Evolutionary conservation across 2,113 vertebrate species (phyloP), one percentile per base, ranked within the genome.

Genomic region (Solea solea): DNA sequence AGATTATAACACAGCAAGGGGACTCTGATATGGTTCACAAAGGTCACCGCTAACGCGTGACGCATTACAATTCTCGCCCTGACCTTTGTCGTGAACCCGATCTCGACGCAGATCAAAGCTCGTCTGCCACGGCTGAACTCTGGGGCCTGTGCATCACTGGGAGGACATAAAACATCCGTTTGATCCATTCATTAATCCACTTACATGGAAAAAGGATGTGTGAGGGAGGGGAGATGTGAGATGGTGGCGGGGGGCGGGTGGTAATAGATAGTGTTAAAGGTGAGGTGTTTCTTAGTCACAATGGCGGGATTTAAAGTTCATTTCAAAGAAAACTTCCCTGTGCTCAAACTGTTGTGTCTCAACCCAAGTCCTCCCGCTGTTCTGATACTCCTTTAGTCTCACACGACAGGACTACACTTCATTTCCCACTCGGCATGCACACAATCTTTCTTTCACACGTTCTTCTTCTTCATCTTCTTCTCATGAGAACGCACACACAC

Each of bases 331-430:
- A 28, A 11, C 72, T 25, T 42, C 46, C 48, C 28, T 82, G 28
- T 80, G 57, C 73, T 77, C 78, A 83, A 85, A 80, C 70, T 46
- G 52, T 13, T 70, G 34, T 65, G 66, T 78, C 41, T 69, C 50
- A n/a, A 61, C 34, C 65, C 14, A 39, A 1, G 28, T 54, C 65
- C 66, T 40, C 78, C 71, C 69, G 59, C 63, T 44, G 48, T 61
- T 76, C 69, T 62, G 60, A 75, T 52, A 69, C 69, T 73, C 48
- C n/a, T 65, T 64, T 55, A 52, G 64, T 75, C 61, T 68, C 61
- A 41, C 50, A 63, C 45, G 53, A 66, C 44, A 51, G 63, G 60
- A 10, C 57, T 69, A 16, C 49, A 74, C 64, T 71, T 79, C 56
- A 75, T 82, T 88, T 79, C 50, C 46, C 50, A 42, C 55, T 69